Percentiles rank a stretch among this genome's conserved stretches.
Conservation (phyloP, 2,888 invertebrate species). For the Hydroisotoma schaefferi region DNA sequence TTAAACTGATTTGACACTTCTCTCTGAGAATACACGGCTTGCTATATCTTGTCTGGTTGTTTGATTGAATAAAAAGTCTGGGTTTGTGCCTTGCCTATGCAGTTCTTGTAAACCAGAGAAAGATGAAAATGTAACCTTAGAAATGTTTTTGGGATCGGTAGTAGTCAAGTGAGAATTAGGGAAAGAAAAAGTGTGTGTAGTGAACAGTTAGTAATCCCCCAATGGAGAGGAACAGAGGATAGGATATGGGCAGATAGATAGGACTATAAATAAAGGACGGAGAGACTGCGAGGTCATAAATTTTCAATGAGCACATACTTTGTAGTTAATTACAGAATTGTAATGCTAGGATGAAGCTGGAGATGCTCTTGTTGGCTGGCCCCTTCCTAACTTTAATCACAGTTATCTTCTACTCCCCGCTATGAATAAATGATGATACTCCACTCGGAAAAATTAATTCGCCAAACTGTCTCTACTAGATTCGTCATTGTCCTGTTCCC, state of each 20-base stretch:
- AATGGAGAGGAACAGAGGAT: too few species aligned
- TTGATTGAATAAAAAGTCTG: too few species aligned
- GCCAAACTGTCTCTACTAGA: slow-evolving; percentile 49
- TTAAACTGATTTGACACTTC: too few species aligned
- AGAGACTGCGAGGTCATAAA: slow-evolving; percentile 42
- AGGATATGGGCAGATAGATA: slow-evolving; percentile 10
- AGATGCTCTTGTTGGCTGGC: slow-evolving; percentile 27
- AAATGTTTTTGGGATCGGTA: not conserved
- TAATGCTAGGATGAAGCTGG: slow-evolving; percentile 42
- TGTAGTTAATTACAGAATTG: slow-evolving; percentile 49
- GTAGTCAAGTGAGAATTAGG: slow-evolving; percentile 1
- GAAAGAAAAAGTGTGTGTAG: slow-evolving; percentile 11
- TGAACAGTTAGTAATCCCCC: slow-evolving; percentile 15
- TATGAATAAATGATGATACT: slow-evolving; percentile 50
- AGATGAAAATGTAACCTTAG: not conserved
- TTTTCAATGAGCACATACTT: slow-evolving; percentile 49
- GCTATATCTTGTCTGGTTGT: too few species aligned
- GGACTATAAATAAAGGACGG: slow-evolving; percentile 15
- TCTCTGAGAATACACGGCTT: too few species aligned
- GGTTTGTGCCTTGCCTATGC: too few species aligned
- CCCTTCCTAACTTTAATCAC: slow-evolving; percentile 49
- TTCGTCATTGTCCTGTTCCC: slow-evolving; percentile 47
- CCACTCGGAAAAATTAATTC: slow-evolving; percentile 50
- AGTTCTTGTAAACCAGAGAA: not conserved
- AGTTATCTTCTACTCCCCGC: slow-evolving; percentile 49